Percentiles rank a stretch among this genome's conserved stretches.
Conservation (phyloP, 1,140 invertebrate genomes). For the Drosophila pseudoananassae region DNA sequence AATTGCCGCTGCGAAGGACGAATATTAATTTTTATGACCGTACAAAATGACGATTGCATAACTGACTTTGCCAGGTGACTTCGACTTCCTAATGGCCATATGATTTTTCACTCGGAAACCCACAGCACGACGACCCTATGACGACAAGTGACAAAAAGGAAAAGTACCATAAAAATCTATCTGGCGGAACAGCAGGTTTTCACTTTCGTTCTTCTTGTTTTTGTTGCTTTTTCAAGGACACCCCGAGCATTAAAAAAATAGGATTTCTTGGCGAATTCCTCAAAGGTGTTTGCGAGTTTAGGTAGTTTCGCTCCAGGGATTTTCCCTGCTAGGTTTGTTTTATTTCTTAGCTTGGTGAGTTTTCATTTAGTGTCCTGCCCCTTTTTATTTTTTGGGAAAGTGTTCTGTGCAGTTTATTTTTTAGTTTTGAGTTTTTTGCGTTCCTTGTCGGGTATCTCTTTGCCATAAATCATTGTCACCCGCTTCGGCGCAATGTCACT, state of each 20-base stretch:
- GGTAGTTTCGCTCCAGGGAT: slow-evolving; percentile 36
- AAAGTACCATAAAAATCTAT: slow-evolving; percentile 37
- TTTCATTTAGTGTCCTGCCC: slow-evolving; percentile 23
- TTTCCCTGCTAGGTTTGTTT: slow-evolving; percentile 9
- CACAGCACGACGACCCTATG: slow-evolving; percentile 34
- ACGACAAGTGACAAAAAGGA: slow-evolving; percentile 60
- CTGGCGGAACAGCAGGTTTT: slow-evolving; percentile 59
- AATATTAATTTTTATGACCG: slow-evolving; percentile 83
- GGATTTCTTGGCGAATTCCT: slow-evolving; percentile 24
- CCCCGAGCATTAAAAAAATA: slow-evolving; percentile 57
- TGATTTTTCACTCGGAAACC: slow-evolving; percentile 53
- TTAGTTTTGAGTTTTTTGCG: slow-evolving; percentile 64
- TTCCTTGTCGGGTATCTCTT: slow-evolving; percentile 82
- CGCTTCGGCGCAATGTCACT: slow-evolving; percentile 82
- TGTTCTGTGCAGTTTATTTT: slow-evolving; percentile 33
- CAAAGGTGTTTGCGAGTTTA: slow-evolving; percentile 45
- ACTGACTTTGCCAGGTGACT: slow-evolving; percentile 65
- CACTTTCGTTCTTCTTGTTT: slow-evolving; percentile 50
- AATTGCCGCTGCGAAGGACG: slow-evolving; percentile 78
- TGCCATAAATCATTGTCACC: slow-evolving; percentile 84
- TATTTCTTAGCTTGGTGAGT: slow-evolving; percentile 4
- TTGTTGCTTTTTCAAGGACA: slow-evolving; percentile 76
- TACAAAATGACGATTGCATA: slow-evolving; percentile 82
- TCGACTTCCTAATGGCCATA: slow-evolving; percentile 72
- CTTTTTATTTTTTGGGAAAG: slow-evolving; percentile 18